Evolutionary conservation across 1,140 invertebrate species (phyloP).

Genomic region (Listronotus oregonensis): DNA sequence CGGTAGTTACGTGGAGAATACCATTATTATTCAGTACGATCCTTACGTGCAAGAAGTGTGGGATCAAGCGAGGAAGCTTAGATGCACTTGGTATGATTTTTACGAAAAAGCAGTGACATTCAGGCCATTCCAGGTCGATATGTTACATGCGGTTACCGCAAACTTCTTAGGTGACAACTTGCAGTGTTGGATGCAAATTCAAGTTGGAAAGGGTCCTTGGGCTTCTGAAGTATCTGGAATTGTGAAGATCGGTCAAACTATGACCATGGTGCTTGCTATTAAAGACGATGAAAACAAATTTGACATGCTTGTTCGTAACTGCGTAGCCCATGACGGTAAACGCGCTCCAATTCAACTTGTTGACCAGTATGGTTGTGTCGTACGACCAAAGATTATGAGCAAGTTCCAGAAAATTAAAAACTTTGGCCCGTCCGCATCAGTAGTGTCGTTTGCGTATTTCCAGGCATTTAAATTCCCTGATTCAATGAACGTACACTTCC

Average conservation of each 20-base stretch:
- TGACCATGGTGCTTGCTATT: constrained; percentile 94
- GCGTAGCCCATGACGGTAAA: constrained; percentile 92
- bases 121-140: constrained; percentile 91
- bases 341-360: constrained; percentile 90
- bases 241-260: constrained; percentile 93
- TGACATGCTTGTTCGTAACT: constrained; percentile 92
- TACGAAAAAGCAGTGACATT: constrained; percentile 94
- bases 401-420: constrained; percentile 96
- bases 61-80: constrained; percentile 81
- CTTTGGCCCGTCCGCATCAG: constrained; percentile 90
- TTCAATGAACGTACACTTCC: constrained; percentile 97
- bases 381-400: constrained; percentile 91
- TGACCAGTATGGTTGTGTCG: constrained; percentile 89
- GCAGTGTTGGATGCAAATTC: constrained; percentile 96
- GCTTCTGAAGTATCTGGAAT: constrained; percentile 93
- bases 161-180: constrained; percentile 94
- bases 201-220: constrained; percentile 93
- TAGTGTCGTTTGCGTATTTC: constrained; percentile 94
- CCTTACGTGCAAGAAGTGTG: constrained; percentile 92
- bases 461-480: constrained; percentile 97
- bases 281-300: constrained; percentile 96
- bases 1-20: constrained; percentile 92
- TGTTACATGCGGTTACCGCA: constrained; percentile 90
- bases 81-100: constrained; percentile 94
- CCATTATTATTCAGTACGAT: constrained; percentile 94